Conservation (phyloP, 2,797 vertebrate genomes). For the Momotus momota region DNA sequence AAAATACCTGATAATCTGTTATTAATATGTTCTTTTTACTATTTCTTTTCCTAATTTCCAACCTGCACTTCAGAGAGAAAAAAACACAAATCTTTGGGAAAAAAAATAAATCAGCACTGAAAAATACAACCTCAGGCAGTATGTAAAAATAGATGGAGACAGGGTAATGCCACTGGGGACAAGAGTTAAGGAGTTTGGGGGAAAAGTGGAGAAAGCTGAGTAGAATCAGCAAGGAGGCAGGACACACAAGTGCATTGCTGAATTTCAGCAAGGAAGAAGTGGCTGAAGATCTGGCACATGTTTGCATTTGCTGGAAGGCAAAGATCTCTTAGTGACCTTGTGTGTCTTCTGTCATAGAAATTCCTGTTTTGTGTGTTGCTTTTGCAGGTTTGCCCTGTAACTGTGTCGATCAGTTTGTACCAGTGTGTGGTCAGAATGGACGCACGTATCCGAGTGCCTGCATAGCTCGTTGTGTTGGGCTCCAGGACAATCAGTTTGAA, state of each 20-base stretch:
- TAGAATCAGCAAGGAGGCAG: not conserved
- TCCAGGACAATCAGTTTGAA: conserved; percentile 91
- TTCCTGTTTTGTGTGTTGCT: not conserved
- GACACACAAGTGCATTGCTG: not conserved
- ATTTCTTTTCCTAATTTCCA: not conserved
- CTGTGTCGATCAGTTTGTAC: conserved; percentile 93
- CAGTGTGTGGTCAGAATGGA: conserved; percentile 93
- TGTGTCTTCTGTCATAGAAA: not conserved
- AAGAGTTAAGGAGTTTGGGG: not conserved
- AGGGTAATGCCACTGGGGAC: not conserved
- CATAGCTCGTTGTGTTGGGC: conserved; percentile 93
- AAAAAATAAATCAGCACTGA: not conserved
- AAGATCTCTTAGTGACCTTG: not conserved
- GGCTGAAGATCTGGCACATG: not conserved
- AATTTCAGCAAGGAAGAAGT: not conserved
- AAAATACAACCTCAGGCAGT: not conserved
- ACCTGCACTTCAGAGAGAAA: not conserved
- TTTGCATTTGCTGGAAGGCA: not conserved
- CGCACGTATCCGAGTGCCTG: conserved; percentile 95
- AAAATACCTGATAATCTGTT: not conserved
- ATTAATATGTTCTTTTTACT: not conserved
- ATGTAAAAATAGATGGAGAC: not conserved
- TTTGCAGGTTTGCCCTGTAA: conserved; percentile 91
- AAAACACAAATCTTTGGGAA: not conserved
- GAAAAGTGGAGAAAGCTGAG: not conserved